Base-by-base conservation (phyloP, 1,140 invertebrate species). In the Pteromalus puparum region DNA sequence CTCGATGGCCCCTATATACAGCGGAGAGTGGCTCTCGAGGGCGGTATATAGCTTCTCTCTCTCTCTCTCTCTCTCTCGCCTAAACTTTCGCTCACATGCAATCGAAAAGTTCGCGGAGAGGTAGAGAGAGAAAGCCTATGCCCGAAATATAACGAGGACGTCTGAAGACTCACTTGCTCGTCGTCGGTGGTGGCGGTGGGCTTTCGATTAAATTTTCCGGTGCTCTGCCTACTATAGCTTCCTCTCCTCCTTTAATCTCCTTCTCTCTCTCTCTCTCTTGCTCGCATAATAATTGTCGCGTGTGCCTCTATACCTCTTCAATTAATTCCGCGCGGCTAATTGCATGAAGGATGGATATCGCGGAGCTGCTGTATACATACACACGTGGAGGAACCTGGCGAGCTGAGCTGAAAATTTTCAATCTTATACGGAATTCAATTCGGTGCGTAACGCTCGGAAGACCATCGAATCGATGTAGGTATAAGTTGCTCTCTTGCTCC, bases 141-240 rank as follows among this genome's bases (percentile, higher is more conserved):
- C 70, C 38, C 74, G 42, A 61, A 83, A 78, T 73, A 68, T 83
- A 83, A 78, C 82, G 75, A 83, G 82, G 67, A 78, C 68, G 76
- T 65, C 82, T 79, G 34, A 65, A 65, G 76, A 81, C 34, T 68
- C 61, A 79, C 48, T 30, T 26, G 3, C 53, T 28, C 13, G n/a
- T n/a, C 67, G 48, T 13, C 46, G 15, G 46, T 1, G 18, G 18
- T 15, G 53, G 53, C 4, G 6, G 21, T 72, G 53, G 26, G 38
- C 83, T 81, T 85, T 81, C 83, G 78, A 85, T 85, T 85, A 81
- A 85, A 85, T 85, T 85, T 85, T 81, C 78, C 72, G 75, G 12
- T 30, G 9, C 78, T 7, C 1, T 34, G 46, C 24, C 46, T 42
- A 80, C 53, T 18, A 30, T 28, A 28, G 15, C 77, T n/a, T 77